phyloP scores from a whole-genome alignment of 2,797 vertebrate genomes.

The Fistularia commersonii region DNA sequence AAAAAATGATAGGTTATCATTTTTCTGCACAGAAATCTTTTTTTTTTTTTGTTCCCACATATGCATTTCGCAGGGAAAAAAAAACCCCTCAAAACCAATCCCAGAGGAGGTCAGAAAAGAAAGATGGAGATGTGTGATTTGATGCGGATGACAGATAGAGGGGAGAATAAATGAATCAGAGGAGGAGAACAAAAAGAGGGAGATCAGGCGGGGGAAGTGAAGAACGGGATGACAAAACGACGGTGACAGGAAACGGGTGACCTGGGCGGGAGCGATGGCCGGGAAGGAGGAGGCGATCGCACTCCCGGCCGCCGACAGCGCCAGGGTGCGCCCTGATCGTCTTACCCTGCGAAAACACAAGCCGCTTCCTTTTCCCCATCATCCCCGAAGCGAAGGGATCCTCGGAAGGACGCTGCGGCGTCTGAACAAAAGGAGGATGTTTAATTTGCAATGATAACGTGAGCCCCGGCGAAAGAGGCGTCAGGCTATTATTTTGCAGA shows the following conservation, averaged over 20 bases:
- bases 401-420: too few relatives aligned
- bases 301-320: slow-evolving; percentile 45
- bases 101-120: slow-evolving; percentile 48
- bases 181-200: background rate
- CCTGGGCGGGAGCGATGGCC: slow-evolving; percentile 9
- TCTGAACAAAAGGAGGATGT: slow-evolving; percentile 17
- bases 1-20: slow-evolving; percentile 70
- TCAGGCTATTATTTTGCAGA: slow-evolving; percentile 41
- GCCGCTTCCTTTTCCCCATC: slow-evolving; percentile 46
- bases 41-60: slow-evolving; percentile 51
- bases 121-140: slow-evolving; percentile 31
- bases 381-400: background rate
- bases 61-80: slow-evolving; percentile 60
- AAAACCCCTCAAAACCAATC: slow-evolving; percentile 64
- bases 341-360: slow-evolving; percentile 1
- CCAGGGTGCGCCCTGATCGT: slow-evolving; percentile 33
- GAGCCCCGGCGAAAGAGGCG: slow-evolving; percentile 27
- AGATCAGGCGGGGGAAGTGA: slow-evolving; percentile 16
- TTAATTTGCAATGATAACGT: slow-evolving; percentile 39
- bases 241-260: slow-evolving; percentile 43
- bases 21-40: slow-evolving; percentile 52
- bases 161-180: slow-evolving; percentile 6
- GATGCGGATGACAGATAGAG: slow-evolving; percentile 12
- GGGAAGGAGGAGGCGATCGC: slow-evolving; percentile 54
- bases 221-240: slow-evolving; percentile 27